Evolutionary conservation across 2,888 invertebrate species (phyloP).

Genomic region (Anthrax anthrax): DNA sequence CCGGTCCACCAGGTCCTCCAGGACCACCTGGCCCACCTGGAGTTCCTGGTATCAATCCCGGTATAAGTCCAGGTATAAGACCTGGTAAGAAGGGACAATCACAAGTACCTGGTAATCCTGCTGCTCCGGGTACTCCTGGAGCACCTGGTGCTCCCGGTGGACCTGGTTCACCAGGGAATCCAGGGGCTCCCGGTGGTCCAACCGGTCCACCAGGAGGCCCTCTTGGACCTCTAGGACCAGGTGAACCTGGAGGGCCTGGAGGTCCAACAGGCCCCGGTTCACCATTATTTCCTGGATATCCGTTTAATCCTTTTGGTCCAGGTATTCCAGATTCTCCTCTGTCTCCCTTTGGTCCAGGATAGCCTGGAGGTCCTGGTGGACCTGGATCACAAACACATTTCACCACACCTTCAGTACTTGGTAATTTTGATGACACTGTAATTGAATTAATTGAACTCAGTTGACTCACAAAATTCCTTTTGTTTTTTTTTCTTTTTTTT

Average conservation of each 20-base stretch:
- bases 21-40: not conserved
- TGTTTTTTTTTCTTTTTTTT: too few relatives aligned
- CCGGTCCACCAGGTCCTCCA: not conserved
- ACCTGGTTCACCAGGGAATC: slow-evolving; percentile 3
- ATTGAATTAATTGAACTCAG: not conserved
- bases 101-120: slow-evolving; percentile 51
- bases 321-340: slow-evolving; percentile 1
- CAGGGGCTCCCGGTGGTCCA: not conserved
- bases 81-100: slow-evolving; percentile 23
- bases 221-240: not conserved
- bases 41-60: not conserved
- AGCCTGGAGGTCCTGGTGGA: slow-evolving; percentile 1
- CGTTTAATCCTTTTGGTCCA: not conserved
- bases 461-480: too few relatives aligned
- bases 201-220: not conserved
- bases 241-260: slow-evolving; percentile 1
- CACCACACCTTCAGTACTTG: not conserved
- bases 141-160: slow-evolving; percentile 38
- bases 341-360: not conserved
- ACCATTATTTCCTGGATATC: not conserved
- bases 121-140: slow-evolving; percentile 14
- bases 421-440: not conserved
- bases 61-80: not conserved
- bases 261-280: not conserved
- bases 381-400: slow-evolving; percentile 4